Base-by-base conservation (phyloP, 2,113 vertebrate genomes). In the Protobothrops flavoviridis region DNA sequence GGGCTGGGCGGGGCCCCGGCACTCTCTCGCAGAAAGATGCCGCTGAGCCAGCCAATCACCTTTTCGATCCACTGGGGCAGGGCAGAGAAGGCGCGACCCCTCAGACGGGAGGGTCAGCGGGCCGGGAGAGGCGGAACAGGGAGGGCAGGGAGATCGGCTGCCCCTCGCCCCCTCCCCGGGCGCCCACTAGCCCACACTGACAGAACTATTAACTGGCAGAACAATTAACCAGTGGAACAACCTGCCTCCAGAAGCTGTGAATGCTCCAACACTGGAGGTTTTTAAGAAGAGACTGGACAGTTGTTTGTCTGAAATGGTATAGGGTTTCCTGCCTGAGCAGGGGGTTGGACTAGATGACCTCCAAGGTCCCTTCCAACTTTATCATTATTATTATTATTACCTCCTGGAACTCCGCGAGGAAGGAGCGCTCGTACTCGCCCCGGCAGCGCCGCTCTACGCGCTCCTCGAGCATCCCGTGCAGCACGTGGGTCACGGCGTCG, bases 351-450 rank as follows among this genome's bases (percentile, higher is more conserved):
- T 48, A 48, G 4, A 6, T 48, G 45, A 48, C 45, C 45, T 45
- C 45, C 45, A 45, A 45, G 45, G 45, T 45, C 4, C 45, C 45
- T 45, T 5, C 43, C 43, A 43, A 43, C 43, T 45, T 45, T 45
- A 4, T 45, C 2, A 45, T 45, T 45, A 4, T 45, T 45, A 45
- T 45, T 45, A 43, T 43, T 48, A 85, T 93, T 45, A 99, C 99
- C 98, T 99, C 98, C 96, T 99, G 98, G 95, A 99, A 99, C 95
- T 99, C 98, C 0, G 88, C 95, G 23, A 99, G 98, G 96, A 99
- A 99, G 88, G 99, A 99, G 95, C 97, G 98, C 92, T 99, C 99
- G 0, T 99, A 99, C 50, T 99, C 99, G 1, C 99, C 99, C 0
- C 99, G 94, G 97, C 99, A 99, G 9, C 98, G 97, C 94, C 98